phyloP scores from a whole-genome alignment of 2,113 vertebrate genomes.

The Phodopus roborovskii region DNA sequence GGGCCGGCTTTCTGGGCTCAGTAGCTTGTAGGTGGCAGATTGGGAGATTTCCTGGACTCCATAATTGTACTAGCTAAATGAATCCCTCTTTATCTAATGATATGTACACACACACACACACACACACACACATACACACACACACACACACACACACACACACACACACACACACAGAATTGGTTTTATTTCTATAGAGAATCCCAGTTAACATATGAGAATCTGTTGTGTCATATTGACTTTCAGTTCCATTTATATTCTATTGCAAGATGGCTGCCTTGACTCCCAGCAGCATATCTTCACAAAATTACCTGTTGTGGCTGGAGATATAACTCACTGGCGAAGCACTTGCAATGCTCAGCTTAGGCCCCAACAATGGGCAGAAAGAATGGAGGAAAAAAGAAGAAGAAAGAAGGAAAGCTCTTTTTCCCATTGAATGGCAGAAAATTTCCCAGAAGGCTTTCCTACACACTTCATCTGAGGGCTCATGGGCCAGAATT shows the following conservation, averaged over 20 bases:
- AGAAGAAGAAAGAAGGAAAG: neutral
- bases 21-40: neutral
- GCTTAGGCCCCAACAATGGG: neutral
- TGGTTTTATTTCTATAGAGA: neutral
- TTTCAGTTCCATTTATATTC: neutral
- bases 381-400: neutral
- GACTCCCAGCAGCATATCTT: neutral
- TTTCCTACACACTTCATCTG: neutral
- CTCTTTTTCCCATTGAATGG: neutral
- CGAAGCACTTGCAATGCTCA: neutral
- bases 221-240: neutral
- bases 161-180: too few species aligned
- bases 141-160: neutral
- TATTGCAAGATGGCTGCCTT: neutral
- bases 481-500: neutral
- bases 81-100: neutral
- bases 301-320: neutral
- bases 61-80: neutral
- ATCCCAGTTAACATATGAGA: neutral
- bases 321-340: neutral
- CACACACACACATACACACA: neutral
- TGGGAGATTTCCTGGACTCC: neutral
- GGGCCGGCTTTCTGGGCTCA: neutral
- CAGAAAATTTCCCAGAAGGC: constrained; percentile 15
- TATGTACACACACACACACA: neutral